These are phyloP conservation scores for Ranitomeya variabilis DNA, from an alignment of 2,113 vertebrate species.

Conservation along the genomic window DNA sequence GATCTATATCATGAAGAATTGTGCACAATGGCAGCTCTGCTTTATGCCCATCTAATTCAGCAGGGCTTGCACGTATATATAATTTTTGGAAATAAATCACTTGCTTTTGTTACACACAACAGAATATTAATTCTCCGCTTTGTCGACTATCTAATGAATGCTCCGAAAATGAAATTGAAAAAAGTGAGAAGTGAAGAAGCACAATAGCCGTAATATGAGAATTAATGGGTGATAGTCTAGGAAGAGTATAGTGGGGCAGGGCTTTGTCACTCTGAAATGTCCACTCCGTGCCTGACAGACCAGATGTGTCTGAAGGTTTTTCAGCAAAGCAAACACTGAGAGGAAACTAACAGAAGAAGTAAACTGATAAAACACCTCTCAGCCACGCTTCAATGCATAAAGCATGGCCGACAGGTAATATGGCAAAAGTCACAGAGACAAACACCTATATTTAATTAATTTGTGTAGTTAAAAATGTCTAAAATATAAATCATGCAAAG, in stretches of 20 bases:
- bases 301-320: constrained; percentile 55
- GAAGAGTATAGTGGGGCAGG: constrained; percentile 41
- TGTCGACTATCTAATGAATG: neutral
- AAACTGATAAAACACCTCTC: neutral
- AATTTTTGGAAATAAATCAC: neutral
- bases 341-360: neutral
- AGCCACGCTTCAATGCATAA: neutral
- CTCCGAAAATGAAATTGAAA: neutral
- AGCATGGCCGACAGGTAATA: neutral
- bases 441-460: neutral
- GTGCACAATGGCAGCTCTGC: neutral
- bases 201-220: neutral
- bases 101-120: neutral
- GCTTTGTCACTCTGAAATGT: constrained; percentile 43
- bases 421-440: constrained; percentile 43
- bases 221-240: constrained; percentile 3
- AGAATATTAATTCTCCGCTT: neutral
- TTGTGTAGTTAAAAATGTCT: no score
- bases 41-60: neutral
- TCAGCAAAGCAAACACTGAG: constrained; percentile 28
- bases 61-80: neutral
- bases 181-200: neutral
- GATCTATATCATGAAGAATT: neutral
- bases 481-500: no score
- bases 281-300: constrained; percentile 57